A percentile compares a stretch with the other conserved stretches of the same genome.
Evolutionary conservation across 2,113 vertebrate genomes (phyloP).

Genomic region (Lophochroa leadbeateri): DNA sequence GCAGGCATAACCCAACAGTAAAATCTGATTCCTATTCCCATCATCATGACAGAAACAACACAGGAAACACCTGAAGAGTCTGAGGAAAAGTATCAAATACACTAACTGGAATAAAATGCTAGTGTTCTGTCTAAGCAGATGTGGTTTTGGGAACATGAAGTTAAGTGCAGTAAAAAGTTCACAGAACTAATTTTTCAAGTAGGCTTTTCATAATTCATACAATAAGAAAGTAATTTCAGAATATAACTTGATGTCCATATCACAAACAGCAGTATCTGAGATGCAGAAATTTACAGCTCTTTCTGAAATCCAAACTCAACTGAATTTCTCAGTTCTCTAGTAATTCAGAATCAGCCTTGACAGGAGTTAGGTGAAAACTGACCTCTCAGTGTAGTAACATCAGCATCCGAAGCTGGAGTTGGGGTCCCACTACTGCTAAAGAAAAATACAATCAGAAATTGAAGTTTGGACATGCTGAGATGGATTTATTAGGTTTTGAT

Average conservation of each 20-base stretch:
- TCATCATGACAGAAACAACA: background rate
- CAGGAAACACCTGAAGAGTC: background rate
- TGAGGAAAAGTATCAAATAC: background rate
- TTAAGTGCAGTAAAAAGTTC: background rate
- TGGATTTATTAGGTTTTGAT: background rate
- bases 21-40: background rate
- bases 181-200: background rate
- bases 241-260: background rate
- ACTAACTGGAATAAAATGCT: background rate
- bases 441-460: slow-evolving; percentile 43
- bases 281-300: background rate
- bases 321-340: background rate
- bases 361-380: slow-evolving; percentile 8
- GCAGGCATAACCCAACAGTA: background rate
- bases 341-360: background rate
- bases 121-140: background rate
- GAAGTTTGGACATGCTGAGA: background rate
- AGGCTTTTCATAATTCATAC: background rate
- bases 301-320: background rate
- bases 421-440: slow-evolving; percentile 54
- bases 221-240: background rate
- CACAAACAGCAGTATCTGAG: background rate
- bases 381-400: slow-evolving; percentile 73
- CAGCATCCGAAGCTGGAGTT: slow-evolving; percentile 45
- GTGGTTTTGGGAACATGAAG: background rate